These are phyloP conservation scores for Yponomeuta evonymella DNA, from an alignment of 2,888 invertebrate species.

Conservation along the genomic window DNA sequence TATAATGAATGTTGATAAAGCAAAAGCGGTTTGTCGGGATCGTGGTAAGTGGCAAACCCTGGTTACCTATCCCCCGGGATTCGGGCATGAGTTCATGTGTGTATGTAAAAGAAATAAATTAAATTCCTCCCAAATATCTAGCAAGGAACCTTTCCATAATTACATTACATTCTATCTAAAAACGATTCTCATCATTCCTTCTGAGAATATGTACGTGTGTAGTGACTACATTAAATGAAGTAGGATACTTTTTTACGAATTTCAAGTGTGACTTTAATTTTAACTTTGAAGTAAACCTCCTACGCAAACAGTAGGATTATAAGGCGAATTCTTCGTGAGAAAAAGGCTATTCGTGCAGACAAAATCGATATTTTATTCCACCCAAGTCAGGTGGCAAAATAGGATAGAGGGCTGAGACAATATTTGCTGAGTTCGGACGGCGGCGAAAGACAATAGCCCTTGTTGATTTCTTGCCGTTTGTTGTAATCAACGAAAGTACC, in stretches of 20 bases:
- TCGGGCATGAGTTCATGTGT: background rate
- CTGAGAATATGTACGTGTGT: too few species aligned
- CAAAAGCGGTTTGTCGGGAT: too few species aligned
- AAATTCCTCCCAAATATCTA: background rate
- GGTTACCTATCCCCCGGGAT: background rate
- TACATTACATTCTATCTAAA: background rate
- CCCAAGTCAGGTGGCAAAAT: background rate
- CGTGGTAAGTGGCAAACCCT: background rate
- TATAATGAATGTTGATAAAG: too few species aligned
- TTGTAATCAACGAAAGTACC: too few species aligned
- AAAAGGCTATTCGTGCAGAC: background rate
- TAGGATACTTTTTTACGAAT: too few species aligned
- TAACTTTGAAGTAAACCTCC: background rate
- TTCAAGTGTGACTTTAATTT: too few species aligned
- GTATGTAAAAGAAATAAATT: background rate
- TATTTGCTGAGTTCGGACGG: background rate
- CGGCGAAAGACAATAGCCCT: background rate
- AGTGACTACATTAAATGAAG: too few species aligned
- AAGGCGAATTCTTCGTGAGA: background rate
- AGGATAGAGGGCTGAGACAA: background rate
- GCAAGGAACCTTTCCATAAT: background rate
- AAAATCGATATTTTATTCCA: background rate
- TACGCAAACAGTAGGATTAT: background rate
- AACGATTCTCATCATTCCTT: background rate
- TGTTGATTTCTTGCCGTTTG: background rate